Conservation (phyloP, 2,797 vertebrate genomes). For the Heliangelus exortis region DNA sequence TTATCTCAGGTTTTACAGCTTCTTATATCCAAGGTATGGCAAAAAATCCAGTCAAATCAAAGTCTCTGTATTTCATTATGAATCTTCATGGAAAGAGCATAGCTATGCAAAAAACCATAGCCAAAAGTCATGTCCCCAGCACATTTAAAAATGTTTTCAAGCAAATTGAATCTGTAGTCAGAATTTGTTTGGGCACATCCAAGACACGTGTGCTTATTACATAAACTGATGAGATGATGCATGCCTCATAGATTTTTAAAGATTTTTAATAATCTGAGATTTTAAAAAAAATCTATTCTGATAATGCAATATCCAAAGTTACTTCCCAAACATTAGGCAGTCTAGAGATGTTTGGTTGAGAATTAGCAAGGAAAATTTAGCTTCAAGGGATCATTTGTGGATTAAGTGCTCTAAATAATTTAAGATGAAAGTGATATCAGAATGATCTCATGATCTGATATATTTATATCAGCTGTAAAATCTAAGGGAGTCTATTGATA, state of each 20-base stretch:
- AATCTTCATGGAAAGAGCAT: neutral
- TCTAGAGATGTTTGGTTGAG: neutral
- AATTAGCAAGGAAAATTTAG: neutral
- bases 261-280: neutral
- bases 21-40: neutral
- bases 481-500: neutral
- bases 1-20: neutral
- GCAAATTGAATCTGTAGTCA: neutral
- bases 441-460: neutral
- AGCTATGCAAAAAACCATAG: neutral
- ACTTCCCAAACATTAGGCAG: neutral
- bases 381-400: neutral
- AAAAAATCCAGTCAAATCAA: neutral
- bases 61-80: neutral
- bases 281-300: neutral
- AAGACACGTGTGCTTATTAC: neutral
- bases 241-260: neutral
- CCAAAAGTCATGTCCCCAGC: neutral
- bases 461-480: neutral
- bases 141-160: neutral
- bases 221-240: neutral
- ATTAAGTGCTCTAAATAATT: neutral
- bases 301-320: neutral
- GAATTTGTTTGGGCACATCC: neutral
- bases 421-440: neutral